These are phyloP conservation scores for Brachyalestes nurse DNA, from an alignment of 2,797 vertebrate genomes.

Conservation along the genomic window DNA sequence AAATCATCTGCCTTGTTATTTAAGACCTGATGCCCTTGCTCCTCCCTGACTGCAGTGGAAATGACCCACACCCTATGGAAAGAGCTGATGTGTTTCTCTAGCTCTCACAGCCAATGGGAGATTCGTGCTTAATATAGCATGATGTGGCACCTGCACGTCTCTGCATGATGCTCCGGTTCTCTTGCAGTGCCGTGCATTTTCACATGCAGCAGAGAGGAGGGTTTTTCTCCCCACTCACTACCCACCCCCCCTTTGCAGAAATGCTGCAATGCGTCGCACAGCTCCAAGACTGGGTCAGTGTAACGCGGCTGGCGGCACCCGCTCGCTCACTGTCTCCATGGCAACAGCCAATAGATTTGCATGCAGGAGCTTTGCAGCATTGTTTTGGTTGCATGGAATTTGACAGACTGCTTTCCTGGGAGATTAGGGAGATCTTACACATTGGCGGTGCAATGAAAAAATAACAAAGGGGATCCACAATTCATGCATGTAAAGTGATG, in stretches of 20 bases:
- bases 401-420: conserved; percentile 43
- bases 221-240: conserved; percentile 51
- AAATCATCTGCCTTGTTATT: conserved; percentile 20
- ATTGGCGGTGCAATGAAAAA: conserved; percentile 10
- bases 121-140: conserved; percentile 68
- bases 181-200: conserved; percentile 61
- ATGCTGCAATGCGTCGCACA: conserved; percentile 87
- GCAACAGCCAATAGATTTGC: conserved; percentile 74
- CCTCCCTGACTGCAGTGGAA: conserved; percentile 38
- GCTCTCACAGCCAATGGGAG: conserved; percentile 52
- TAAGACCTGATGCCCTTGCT: conserved; percentile 19
- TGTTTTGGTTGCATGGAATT: conserved; percentile 60
- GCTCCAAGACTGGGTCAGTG: conserved; percentile 81
- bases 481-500: neutral
- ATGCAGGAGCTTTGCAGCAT: conserved; percentile 55
- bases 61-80: conserved; percentile 42
- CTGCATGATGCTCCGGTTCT: conserved; percentile 42
- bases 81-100: conserved; percentile 38
- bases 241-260: conserved; percentile 71
- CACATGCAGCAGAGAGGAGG: conserved; percentile 62
- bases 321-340: conserved; percentile 71
- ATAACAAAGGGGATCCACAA: conserved; percentile 5
- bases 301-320: conserved; percentile 71
- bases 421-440: conserved; percentile 33
- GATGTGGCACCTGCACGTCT: conserved; percentile 53